These are phyloP conservation scores for Oegoconia quadripuncta DNA, from an alignment of 2,888 invertebrate genomes.

Conservation along the genomic window DNA sequence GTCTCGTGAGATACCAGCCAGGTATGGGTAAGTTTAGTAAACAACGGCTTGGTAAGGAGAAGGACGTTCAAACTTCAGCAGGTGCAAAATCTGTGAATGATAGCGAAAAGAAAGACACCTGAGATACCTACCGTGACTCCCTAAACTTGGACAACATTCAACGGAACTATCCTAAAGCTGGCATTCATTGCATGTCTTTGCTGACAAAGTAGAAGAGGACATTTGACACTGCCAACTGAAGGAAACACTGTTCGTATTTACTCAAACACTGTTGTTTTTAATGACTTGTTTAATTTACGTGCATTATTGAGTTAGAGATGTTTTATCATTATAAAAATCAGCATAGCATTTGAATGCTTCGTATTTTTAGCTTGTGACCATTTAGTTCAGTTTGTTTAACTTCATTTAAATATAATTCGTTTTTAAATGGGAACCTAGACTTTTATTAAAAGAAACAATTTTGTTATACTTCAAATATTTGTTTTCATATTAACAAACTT, in stretches of 20 bases:
- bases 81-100: slow-evolving; percentile 54
- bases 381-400: slow-evolving; percentile 69
- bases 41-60: slow-evolving; percentile 78
- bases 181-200: slow-evolving; percentile 59
- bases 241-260: slow-evolving; percentile 59
- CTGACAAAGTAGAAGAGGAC: slow-evolving; percentile 56
- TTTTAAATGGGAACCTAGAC: slow-evolving; percentile 40
- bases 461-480: slow-evolving; percentile 10
- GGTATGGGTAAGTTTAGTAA: slow-evolving; percentile 91
- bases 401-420: slow-evolving; percentile 72
- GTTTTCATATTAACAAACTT: slow-evolving; percentile 22
- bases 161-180: slow-evolving; percentile 71
- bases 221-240: slow-evolving; percentile 62
- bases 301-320: slow-evolving; percentile 52
- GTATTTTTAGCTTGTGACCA: slow-evolving; percentile 66
- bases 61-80: slow-evolving; percentile 43
- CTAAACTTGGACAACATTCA: slow-evolving; percentile 72
- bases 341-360: slow-evolving; percentile 51
- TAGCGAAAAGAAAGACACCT: slow-evolving; percentile 75
- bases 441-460: slow-evolving; percentile 20
- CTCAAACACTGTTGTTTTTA: slow-evolving; percentile 54
- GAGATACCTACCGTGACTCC: slow-evolving; percentile 47
- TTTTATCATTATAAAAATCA: slow-evolving; percentile 46
- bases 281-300: slow-evolving; percentile 56
- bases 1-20: slow-evolving; percentile 93